Percentiles rank a stretch among this genome's conserved stretches.
phyloP scores from a whole-genome alignment of 1,140 invertebrate genomes.

The Homarus americanus region DNA sequence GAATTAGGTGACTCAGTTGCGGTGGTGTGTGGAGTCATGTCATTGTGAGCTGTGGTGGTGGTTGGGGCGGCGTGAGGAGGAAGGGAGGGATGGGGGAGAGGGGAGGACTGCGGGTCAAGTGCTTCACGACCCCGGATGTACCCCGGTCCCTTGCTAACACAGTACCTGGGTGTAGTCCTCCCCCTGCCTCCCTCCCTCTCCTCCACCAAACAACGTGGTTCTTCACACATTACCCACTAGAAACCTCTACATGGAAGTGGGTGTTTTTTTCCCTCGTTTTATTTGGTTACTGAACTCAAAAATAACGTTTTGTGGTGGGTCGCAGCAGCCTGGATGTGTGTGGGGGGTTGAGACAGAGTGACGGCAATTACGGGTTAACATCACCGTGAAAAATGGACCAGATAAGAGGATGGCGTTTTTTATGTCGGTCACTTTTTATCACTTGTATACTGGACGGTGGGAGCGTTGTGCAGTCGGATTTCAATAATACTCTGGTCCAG shows the following conservation, averaged over 20 bases:
- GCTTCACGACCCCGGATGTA: slow-evolving; percentile 12
- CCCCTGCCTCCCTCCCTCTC: neutral
- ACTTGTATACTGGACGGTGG: neutral
- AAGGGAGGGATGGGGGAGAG: neutral
- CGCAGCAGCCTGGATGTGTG: too few species aligned
- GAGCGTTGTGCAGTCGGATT: too few species aligned
- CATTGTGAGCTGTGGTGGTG: slow-evolving; percentile 5
- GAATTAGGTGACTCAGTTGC: slow-evolving; percentile 2
- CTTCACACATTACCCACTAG: neutral
- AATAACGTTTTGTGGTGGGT: too few species aligned
- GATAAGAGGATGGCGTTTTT: neutral
- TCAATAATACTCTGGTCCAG: too few species aligned
- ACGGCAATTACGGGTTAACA: neutral
- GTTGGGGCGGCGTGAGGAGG: neutral
- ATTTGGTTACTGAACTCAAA: too few species aligned
- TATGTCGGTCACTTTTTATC: neutral
- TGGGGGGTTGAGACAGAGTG: neutral
- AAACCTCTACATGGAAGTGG: too few species aligned
- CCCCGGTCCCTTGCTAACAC: neutral
- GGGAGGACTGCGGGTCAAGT: slow-evolving; percentile 7
- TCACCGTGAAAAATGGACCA: neutral
- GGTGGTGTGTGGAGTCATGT: neutral
- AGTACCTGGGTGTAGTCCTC: slow-evolving; percentile 6
- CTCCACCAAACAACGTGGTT: neutral
- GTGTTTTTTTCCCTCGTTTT: too few species aligned